Evolutionary conservation across 2,797 vertebrate species (phyloP).

Genomic region (Buphagus erythrorhynchus): DNA sequence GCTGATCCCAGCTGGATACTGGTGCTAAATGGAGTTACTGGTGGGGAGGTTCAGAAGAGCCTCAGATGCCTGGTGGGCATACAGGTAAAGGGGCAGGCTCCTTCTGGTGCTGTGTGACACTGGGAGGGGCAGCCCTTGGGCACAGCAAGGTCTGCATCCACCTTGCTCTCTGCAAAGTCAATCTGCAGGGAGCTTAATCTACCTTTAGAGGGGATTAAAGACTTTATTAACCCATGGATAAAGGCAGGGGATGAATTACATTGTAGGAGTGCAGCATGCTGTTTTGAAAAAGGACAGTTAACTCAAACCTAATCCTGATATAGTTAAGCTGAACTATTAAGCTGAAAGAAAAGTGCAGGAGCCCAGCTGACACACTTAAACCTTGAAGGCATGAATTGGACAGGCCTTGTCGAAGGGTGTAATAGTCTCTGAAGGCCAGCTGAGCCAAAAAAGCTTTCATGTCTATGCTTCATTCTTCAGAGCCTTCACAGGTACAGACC

Average conservation of each 20-base stretch:
- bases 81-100: rapidly evolving
- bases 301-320: background rate
- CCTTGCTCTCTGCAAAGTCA: background rate
- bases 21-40: background rate
- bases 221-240: background rate
- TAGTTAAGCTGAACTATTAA: background rate
- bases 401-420: background rate
- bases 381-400: background rate
- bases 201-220: background rate
- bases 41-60: background rate
- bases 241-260: background rate
- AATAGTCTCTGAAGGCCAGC: background rate
- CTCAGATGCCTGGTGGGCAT: rapidly evolving
- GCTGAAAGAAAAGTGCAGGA: background rate
- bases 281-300: background rate
- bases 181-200: background rate
- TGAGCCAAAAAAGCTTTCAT: background rate
- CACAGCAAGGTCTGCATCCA: rapidly evolving
- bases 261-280: background rate
- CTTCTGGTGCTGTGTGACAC: rapidly evolving
- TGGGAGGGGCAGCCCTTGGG: background rate
- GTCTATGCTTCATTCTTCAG: background rate
- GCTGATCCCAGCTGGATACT: background rate
- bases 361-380: background rate
- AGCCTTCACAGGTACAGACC: background rate